Base-by-base conservation (phyloP, 2,888 invertebrate species). In the Hesperia comma region DNA sequence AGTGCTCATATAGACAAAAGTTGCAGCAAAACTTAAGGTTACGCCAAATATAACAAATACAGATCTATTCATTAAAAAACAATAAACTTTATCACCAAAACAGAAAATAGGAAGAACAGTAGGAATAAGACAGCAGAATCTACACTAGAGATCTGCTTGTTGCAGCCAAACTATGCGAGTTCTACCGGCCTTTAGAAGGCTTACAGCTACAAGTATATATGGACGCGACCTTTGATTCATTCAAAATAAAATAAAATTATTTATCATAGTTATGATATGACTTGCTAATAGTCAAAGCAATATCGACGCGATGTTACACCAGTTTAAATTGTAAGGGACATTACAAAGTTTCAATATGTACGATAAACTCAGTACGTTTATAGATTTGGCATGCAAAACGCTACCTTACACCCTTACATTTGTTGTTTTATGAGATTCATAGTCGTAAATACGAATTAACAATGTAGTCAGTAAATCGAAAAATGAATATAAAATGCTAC, bases 171-270 rank as follows among this genome's bases (percentile, higher is more conserved):
- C 26, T 54, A 55, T 43, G 62, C 55, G 17, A 63, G 49, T 56
- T 56, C 49, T 63, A 63, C 49, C 40, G 56, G 63, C 63, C 63
- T 63, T 63, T 63, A 63, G 37, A 63, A 63, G 63, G 63, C 56
- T 56, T 49, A 37, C 14, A 63, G 46, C 56, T 46, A 54, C 54
- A 63, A 17, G 43, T 14, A 61, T 55, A 57, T 57, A 56, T 56
- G 63, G 63, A 63, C 63, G 63, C 37, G 63, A 63, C 37, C 46
- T 63, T 56, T 46, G 0, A 19, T 63, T 63, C n/a, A 43, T 46
- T 43, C 15, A 43, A 43, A 57, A 26, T 41, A 41, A 57, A 57
- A 41, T 8, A n/a, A 41, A 19, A 19, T 56, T 21, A 14, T 21
- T 15, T 37, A 41, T 14, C 14, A 14, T 21, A 19, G 26, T 26